phyloP scores from a whole-genome alignment of 2,888 invertebrate species.

The Thymelicus acteon region DNA sequence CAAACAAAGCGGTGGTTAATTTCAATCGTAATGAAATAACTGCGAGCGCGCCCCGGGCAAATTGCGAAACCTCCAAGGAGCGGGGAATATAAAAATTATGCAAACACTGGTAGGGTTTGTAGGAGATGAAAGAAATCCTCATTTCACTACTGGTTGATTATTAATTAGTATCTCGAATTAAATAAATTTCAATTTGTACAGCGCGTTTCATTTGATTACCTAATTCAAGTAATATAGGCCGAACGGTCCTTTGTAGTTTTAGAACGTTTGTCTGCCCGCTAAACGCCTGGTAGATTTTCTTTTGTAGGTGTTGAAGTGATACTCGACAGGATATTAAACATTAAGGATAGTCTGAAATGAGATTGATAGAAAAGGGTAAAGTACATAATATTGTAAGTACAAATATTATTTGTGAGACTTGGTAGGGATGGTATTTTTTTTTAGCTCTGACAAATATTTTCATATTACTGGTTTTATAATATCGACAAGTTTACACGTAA shows the following conservation, averaged over 20 bases:
- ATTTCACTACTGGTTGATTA: background rate
- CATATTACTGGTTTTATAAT: too few species aligned
- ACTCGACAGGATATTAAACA: background rate
- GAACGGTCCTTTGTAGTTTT: background rate
- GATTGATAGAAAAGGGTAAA: background rate
- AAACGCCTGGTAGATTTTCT: background rate
- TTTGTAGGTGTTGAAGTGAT: background rate
- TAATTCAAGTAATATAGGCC: background rate
- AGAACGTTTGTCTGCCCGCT: background rate
- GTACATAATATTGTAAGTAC: too few species aligned
- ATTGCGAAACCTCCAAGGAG: constrained; percentile 23
- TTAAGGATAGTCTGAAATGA: background rate
- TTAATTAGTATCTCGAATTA: background rate
- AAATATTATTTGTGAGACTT: background rate
- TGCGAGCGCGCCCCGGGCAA: constrained; percentile 17
- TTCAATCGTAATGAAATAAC: constrained; percentile 25
- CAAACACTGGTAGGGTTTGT: constrained; percentile 17
- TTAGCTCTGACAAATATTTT: too few species aligned
- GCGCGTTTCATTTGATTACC: background rate
- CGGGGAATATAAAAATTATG: constrained; percentile 30
- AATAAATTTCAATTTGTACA: background rate
- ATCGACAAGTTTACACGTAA: too few species aligned
- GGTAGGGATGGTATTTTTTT: too few species aligned
- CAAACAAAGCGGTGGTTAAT: constrained; percentile 12
- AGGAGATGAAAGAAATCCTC: constrained; percentile 24